Evolutionary conservation across 2,113 vertebrate genomes (phyloP), one percentile per base, ranked within the genome.

Genomic region (Apaloderma vittatum): DNA sequence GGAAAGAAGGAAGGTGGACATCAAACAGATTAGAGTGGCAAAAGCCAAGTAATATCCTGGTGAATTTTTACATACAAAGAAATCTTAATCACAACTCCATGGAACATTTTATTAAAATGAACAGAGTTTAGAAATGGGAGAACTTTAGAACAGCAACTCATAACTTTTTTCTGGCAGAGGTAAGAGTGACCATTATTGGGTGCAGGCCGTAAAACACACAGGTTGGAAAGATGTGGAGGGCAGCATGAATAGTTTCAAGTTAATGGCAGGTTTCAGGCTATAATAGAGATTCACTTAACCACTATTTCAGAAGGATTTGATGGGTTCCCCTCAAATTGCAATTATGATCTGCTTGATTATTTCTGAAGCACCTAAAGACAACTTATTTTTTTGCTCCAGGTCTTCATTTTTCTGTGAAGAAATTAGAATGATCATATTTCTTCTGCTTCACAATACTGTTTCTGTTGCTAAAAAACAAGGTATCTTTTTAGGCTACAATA

Each of bases 1-100:
- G 73, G 68, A 55, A 71, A 76, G 91, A 70, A 57, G 46, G 67
- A 89, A 92, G 90, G 37, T 90, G 71, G 54, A 91, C 79, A 91
- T 89, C 73, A 89, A 91, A 94, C 15, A 59, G 65, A 66, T 72
- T 37, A 45, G 49, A 54, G 72, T 91, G 77, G 72, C 26, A 82
- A 95, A 93, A 61, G 57, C 76, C 62, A 74, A 85, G 63, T 62
- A 32, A 68, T 6, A 81, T 12, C 78, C 76, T 55, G 57, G 54
- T 58, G 40, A 68, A 73, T 66, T 95, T 90, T 78, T 84, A 52
- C 7, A 9, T 17, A 8, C 11, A 59, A 77, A 49, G 29, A 88
- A 83, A 85, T 37, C 21, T 72, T 65, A 40, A 30, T 86, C 55
- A 36, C 65, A 81, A 27, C 14, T 57, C 37, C 24, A 4, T 19